Evolutionary conservation across 2,888 invertebrate genomes (phyloP).

Genomic region (Listrodromus nycthemerus): DNA sequence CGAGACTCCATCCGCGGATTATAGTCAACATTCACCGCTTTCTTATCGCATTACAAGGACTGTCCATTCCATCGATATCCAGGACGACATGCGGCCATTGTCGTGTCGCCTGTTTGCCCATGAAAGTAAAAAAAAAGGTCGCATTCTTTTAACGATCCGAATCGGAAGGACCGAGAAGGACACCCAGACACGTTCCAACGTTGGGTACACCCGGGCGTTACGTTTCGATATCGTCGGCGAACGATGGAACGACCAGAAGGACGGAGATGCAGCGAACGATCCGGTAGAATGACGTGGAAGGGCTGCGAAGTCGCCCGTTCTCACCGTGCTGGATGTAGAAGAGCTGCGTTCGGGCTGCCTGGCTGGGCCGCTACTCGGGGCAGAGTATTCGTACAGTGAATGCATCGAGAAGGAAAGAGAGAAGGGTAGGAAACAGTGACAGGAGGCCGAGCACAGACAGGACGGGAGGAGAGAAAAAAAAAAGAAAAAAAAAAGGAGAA

Average conservation of each 20-base stretch:
- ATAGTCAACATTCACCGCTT: background rate
- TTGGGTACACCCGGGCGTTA: background rate
- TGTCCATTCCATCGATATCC: background rate
- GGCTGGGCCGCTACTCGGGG: slow-evolving; percentile 33
- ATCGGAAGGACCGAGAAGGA: background rate
- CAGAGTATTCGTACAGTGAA: slow-evolving; percentile 58
- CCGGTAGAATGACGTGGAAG: slow-evolving; percentile 4
- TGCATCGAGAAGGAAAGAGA: slow-evolving; percentile 65
- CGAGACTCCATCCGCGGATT: background rate
- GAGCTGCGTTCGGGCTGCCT: slow-evolving; percentile 17
- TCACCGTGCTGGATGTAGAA: slow-evolving; percentile 14
- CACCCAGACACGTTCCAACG: background rate
- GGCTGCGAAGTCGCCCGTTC: slow-evolving; percentile 27
- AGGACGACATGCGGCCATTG: background rate
- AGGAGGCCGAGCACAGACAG: slow-evolving; percentile 67
- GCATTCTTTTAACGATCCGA: background rate
- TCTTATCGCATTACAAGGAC: background rate
- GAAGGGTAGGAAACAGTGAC: slow-evolving; percentile 74
- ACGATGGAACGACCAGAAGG: background rate
- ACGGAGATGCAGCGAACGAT: background rate
- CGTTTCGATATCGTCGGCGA: background rate
- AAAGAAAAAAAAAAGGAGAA: slow-evolving; percentile 31
- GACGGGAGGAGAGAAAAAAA: slow-evolving; percentile 43
- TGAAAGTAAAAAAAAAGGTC: background rate
- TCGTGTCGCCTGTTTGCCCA: background rate